phyloP scores from a whole-genome alignment of 2,113 vertebrate genomes.

The Sphyrna mokarran region DNA sequence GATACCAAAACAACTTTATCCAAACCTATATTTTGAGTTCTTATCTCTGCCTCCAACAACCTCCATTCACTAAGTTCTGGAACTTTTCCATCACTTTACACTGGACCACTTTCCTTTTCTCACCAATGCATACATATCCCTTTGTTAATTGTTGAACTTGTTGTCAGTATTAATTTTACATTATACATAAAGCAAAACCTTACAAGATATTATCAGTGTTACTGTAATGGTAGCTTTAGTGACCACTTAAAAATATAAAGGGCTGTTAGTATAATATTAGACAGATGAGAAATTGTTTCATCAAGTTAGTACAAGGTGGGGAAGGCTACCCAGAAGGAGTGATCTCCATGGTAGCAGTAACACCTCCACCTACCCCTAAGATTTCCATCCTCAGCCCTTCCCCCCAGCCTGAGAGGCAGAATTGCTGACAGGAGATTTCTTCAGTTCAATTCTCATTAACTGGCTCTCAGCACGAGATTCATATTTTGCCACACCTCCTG shows the following conservation, averaged over 20 bases:
- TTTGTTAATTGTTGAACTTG: not conserved
- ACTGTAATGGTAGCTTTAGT: not conserved
- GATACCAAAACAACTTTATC: not conserved
- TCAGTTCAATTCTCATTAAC: constrained; percentile 93
- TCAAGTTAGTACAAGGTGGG: not conserved
- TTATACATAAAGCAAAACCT: not conserved
- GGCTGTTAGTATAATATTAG: constrained; percentile 53
- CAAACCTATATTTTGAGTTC: not conserved
- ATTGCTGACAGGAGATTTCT: constrained; percentile 72
- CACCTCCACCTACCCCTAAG: constrained; percentile 62
- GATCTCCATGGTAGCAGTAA: constrained; percentile 52
- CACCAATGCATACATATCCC: not conserved
- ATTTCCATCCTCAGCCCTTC: constrained; percentile 71
- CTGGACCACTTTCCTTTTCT: not conserved
- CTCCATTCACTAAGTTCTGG: not conserved
- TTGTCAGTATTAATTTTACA: not conserved
- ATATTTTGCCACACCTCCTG: constrained; percentile 76
- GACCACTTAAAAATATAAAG: constrained; percentile 40
- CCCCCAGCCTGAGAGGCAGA: constrained; percentile 63
- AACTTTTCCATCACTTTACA: not conserved
- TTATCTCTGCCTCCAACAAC: not conserved
- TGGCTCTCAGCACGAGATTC: constrained; percentile 83
- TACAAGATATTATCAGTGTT: not conserved
- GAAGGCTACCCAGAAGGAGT: constrained; percentile 38
- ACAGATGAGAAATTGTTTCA: constrained; percentile 47